A percentile compares a stretch with the other conserved stretches of the same genome.
These are phyloP conservation scores for Penaeus japonicus DNA, from an alignment of 1,140 invertebrate species.

Conservation along the genomic window DNA sequence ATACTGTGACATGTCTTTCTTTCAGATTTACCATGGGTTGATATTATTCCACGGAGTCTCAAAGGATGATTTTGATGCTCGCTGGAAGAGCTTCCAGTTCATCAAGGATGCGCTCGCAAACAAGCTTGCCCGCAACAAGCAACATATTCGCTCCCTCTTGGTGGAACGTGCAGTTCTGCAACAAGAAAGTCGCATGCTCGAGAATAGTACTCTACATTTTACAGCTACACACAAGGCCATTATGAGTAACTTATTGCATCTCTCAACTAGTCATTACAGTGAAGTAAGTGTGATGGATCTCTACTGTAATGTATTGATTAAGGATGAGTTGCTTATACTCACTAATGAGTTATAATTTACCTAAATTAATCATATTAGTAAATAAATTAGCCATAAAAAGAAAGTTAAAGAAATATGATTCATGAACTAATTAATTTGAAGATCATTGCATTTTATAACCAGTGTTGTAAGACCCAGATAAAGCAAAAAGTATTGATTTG, in stretches of 20 bases:
- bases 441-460: too few species aligned
- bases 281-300: slow-evolving; percentile 65
- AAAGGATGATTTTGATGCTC: slow-evolving; percentile 47
- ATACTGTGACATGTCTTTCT: not conserved
- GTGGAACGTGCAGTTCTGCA: slow-evolving; percentile 74
- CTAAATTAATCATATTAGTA: too few species aligned
- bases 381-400: too few species aligned
- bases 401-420: too few species aligned
- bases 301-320: not conserved
- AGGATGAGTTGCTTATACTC: not conserved
- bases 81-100: slow-evolving; percentile 69
- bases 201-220: slow-evolving; percentile 64
- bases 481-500: too few species aligned
- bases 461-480: too few species aligned
- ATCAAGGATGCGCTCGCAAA: slow-evolving; percentile 73
- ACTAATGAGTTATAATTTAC: too few species aligned
- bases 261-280: slow-evolving; percentile 76
- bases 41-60: slow-evolving; percentile 52
- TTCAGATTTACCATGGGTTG: slow-evolving; percentile 45
- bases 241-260: slow-evolving; percentile 72
- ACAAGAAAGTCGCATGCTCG: slow-evolving; percentile 71
- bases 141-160: slow-evolving; percentile 72
- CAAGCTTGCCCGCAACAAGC: slow-evolving; percentile 69
- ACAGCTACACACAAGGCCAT: slow-evolving; percentile 72
- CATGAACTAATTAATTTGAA: too few species aligned